phyloP scores from a whole-genome alignment of 2,888 invertebrate genomes.

The Meliscaeva auricollis region DNA sequence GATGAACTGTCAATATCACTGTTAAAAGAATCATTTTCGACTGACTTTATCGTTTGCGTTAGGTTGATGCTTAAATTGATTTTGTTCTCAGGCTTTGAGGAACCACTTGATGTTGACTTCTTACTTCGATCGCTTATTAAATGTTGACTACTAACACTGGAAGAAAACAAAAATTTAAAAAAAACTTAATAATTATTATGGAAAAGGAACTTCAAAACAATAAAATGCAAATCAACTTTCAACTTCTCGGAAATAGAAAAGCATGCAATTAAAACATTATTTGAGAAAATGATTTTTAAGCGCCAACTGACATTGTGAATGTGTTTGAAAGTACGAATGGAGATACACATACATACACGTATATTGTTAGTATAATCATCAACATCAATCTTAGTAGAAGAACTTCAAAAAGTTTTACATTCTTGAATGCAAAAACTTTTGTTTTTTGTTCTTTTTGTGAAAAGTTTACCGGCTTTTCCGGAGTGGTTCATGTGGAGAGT shows the following conservation, averaged over 20 bases:
- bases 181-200: slow-evolving; percentile 1
- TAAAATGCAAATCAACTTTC: slow-evolving; percentile 4
- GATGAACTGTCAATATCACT: slow-evolving; percentile 80
- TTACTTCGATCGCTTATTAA: slow-evolving; percentile 49
- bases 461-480: slow-evolving; percentile 45
- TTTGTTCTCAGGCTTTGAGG: slow-evolving; percentile 83
- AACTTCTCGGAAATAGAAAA: neutral
- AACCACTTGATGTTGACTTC: slow-evolving; percentile 62
- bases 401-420: slow-evolving; percentile 63
- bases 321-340: neutral
- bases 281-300: neutral
- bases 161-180: too few relatives aligned
- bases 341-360: neutral
- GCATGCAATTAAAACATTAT: slow-evolving; percentile 46
- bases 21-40: slow-evolving; percentile 78
- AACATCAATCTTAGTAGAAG: slow-evolving; percentile 47
- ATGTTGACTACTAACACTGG: slow-evolving; percentile 46
- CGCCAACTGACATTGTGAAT: neutral
- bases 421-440: slow-evolving; percentile 40
- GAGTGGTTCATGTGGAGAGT: slow-evolving; percentile 33
- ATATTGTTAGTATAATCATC: slow-evolving; percentile 16
- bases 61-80: slow-evolving; percentile 87
- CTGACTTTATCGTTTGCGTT: slow-evolving; percentile 85
- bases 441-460: slow-evolving; percentile 29
- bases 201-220: neutral